Conservation (phyloP, 2,888 invertebrate genomes). For the Alloscopus bannaensis region DNA sequence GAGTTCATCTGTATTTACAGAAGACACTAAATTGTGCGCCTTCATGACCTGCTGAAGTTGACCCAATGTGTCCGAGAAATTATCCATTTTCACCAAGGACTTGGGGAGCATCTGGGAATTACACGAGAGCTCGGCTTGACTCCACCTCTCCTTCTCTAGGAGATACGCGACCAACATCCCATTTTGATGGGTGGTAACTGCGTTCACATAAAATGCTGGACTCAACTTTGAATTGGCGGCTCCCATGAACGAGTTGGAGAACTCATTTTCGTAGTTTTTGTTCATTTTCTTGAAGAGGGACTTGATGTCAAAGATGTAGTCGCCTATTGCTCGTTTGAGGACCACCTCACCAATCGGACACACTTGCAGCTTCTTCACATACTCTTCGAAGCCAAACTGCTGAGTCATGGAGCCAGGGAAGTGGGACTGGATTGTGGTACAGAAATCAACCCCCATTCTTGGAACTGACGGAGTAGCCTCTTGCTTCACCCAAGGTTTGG, state of each 20-base stretch:
- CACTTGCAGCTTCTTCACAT: conserved; percentile 56
- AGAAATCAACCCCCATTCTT: conserved; percentile 45
- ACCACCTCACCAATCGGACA: conserved; percentile 45
- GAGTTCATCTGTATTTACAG: conserved; percentile 53
- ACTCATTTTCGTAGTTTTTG: conserved; percentile 68
- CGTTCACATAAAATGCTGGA: conserved; percentile 71
- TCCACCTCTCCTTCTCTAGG: conserved; percentile 69
- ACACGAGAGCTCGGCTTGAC: conserved; percentile 64
- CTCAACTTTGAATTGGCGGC: conserved; percentile 57
- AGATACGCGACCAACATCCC: conserved; percentile 67
- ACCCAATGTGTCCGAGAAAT: conserved; percentile 59
- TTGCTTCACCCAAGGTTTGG: conserved; percentile 37
- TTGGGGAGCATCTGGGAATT: conserved; percentile 59
- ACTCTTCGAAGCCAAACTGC: conserved; percentile 58
- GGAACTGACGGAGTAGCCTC: conserved; percentile 21
- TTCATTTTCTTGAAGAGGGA: conserved; percentile 68
- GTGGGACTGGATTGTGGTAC: conserved; percentile 64
- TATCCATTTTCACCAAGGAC: conserved; percentile 51
- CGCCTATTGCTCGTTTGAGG: conserved; percentile 33
- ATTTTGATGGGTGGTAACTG: conserved; percentile 69
- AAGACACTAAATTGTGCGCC: conserved; percentile 21
- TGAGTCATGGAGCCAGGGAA: conserved; percentile 65
- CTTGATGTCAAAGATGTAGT: conserved; percentile 68
- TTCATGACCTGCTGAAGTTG: conserved; percentile 38
- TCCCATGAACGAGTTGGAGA: conserved; percentile 63